A percentile compares a stretch with the other conserved stretches of the same genome.
These are phyloP conservation scores for Pseudeuparius sepicola DNA, from an alignment of 2,888 invertebrate species.

Conservation along the genomic window DNA sequence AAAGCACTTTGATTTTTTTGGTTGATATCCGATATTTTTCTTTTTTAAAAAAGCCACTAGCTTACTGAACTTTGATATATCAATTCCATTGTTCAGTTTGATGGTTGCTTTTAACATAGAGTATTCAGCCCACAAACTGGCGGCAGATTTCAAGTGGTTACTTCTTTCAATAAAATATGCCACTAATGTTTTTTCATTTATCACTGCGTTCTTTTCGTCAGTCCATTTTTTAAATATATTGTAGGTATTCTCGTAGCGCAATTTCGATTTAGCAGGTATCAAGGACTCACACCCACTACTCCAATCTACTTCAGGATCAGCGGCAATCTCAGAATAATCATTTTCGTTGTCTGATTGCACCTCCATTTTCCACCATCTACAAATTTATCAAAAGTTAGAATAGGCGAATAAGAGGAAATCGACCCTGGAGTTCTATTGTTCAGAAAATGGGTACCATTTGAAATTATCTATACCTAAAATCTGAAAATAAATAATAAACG, in stretches of 20 bases:
- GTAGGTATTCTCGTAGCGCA: slow-evolving; percentile 17
- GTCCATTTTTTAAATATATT: slow-evolving; percentile 17
- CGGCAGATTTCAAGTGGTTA: slow-evolving; percentile 15
- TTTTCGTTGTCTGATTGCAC: no score
- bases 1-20: slow-evolving; percentile 15
- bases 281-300: no score
- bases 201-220: slow-evolving; percentile 10
- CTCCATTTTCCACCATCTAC: no score
- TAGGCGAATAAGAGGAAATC: no score
- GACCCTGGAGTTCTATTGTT: no score
- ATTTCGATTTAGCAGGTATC: slow-evolving; percentile 18
- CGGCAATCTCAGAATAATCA: no score
- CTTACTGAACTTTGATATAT: slow-evolving; percentile 18
- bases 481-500: no score
- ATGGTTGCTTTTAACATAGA: slow-evolving; percentile 22
- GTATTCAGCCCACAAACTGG: slow-evolving; percentile 19
- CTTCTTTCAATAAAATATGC: slow-evolving; percentile 19
- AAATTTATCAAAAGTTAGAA: no score
- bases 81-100: slow-evolving; percentile 15
- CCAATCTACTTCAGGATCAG: no score
- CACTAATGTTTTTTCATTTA: slow-evolving; percentile 16
- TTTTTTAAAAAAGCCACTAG: slow-evolving; percentile 14
- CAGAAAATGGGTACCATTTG: no score
- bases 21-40: slow-evolving; percentile 15
- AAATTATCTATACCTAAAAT: no score